Evolutionary conservation across 2,888 invertebrate species (phyloP).

Genomic region (Drosophila koepferae): DNA sequence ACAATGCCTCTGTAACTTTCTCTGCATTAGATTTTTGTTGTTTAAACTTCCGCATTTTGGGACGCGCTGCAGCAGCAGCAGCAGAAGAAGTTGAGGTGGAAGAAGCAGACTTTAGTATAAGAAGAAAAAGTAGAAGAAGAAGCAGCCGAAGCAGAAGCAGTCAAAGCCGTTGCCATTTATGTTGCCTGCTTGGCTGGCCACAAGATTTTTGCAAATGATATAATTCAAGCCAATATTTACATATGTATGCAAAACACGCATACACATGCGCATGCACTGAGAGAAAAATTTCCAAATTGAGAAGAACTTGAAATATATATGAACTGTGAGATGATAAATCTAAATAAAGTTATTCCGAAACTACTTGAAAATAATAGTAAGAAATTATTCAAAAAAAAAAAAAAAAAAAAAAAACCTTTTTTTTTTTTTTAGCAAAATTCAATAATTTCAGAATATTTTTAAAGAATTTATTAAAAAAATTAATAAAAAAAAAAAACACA

Average conservation of each 20-base stretch:
- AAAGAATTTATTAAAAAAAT: no score
- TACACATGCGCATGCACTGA: constrained; percentile 21
- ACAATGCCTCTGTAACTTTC: constrained; percentile 9
- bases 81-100: constrained; percentile 16
- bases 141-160: constrained; percentile 31
- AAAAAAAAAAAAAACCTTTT: no score
- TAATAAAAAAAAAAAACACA: no score
- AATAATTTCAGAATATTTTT: no score
- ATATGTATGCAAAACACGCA: constrained; percentile 51
- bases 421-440: no score
- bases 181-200: constrained; percentile 75
- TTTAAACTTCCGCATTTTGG: constrained; percentile 76
- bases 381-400: no score
- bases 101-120: constrained; percentile 23
- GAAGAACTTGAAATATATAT: no score
- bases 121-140: constrained; percentile 3
- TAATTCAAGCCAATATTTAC: constrained; percentile 77
- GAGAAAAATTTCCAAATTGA: neutral
- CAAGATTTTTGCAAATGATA: constrained; percentile 76
- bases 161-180: constrained; percentile 56
- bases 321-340: no score
- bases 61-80: constrained; percentile 41
- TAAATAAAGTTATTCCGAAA: no score
- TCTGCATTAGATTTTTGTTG: constrained; percentile 47
- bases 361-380: no score